Evolutionary conservation across 1,140 invertebrate genomes (phyloP).

Genomic region (Stenopsyche tienmushanensis): DNA sequence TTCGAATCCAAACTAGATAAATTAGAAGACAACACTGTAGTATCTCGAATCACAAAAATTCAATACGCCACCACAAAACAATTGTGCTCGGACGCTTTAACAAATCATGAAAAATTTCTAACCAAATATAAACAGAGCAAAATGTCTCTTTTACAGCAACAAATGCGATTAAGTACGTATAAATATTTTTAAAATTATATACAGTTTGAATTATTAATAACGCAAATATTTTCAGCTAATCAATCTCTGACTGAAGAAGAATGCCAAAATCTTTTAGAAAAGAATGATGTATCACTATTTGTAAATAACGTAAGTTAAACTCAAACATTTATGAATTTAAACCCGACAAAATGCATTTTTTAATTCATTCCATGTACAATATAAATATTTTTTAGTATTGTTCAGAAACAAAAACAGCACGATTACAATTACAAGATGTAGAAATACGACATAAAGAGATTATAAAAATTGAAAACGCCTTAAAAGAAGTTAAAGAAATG

Average conservation of each 20-base stretch:
- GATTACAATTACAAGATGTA: slow-evolving; percentile 77
- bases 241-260: slow-evolving; percentile 58
- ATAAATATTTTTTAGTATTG: slow-evolving; percentile 67
- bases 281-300: slow-evolving; percentile 58
- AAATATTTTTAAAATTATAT: background rate
- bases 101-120: slow-evolving; percentile 72
- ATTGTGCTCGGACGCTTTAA: slow-evolving; percentile 63
- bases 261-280: slow-evolving; percentile 56
- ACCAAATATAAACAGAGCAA: slow-evolving; percentile 71
- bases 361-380: background rate
- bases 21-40: slow-evolving; percentile 44
- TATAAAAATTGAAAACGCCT: slow-evolving; percentile 77
- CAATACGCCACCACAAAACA: slow-evolving; percentile 54
- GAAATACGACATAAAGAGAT: slow-evolving; percentile 82
- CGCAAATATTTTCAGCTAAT: slow-evolving; percentile 60
- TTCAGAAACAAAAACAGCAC: slow-evolving; percentile 77
- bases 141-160: slow-evolving; percentile 72
- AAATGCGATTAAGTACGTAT: slow-evolving; percentile 70
- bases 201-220: too few relatives aligned
- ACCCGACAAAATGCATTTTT: too few relatives aligned
- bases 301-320: slow-evolving; percentile 61
- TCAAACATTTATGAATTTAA: too few relatives aligned
- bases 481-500: slow-evolving; percentile 79
- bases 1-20: slow-evolving; percentile 44
- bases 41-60: slow-evolving; percentile 51